Conservation (phyloP, 2,113 vertebrate genomes). For the Callipepla squamata region DNA sequence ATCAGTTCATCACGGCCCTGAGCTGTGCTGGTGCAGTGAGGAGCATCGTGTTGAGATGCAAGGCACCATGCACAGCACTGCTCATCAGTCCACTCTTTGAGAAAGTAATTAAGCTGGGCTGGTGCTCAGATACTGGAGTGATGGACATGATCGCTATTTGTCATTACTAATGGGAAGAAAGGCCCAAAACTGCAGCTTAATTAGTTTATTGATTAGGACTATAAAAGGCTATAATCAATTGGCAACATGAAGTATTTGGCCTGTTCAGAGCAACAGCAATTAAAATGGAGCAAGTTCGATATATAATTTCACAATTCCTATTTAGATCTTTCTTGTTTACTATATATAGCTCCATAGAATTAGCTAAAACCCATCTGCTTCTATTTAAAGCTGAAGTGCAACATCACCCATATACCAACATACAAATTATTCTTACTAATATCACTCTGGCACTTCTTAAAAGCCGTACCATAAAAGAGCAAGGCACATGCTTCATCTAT, state of each 20-base stretch:
- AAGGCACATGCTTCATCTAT: constrained; percentile 58
- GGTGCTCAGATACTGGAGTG: constrained; percentile 55
- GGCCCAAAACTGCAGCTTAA: constrained; percentile 63
- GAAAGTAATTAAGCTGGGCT: constrained; percentile 57
- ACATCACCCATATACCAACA: constrained; percentile 65
- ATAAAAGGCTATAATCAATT: constrained; percentile 68
- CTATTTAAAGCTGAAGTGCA: constrained; percentile 73
- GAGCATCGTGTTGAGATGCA: constrained; percentile 39
- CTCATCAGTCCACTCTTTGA: constrained; percentile 35
- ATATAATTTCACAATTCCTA: constrained; percentile 69
- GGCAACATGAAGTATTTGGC: constrained; percentile 62
- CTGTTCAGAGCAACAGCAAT: constrained; percentile 57
- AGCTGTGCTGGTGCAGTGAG: neutral
- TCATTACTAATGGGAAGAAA: constrained; percentile 66
- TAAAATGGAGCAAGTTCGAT: constrained; percentile 67
- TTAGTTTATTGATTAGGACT: constrained; percentile 72
- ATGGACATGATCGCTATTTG: constrained; percentile 65
- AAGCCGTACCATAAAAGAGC: constrained; percentile 67
- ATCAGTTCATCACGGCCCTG: neutral
- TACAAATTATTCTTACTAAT: constrained; percentile 73
- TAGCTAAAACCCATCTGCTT: constrained; percentile 72
- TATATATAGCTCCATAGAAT: constrained; percentile 72
- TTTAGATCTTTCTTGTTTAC: constrained; percentile 72
- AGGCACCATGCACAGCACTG: neutral
- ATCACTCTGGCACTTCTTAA: constrained; percentile 70